These are phyloP conservation scores for Apteryx owenii DNA, from an alignment of 2,113 vertebrate species.

Conservation along the genomic window DNA sequence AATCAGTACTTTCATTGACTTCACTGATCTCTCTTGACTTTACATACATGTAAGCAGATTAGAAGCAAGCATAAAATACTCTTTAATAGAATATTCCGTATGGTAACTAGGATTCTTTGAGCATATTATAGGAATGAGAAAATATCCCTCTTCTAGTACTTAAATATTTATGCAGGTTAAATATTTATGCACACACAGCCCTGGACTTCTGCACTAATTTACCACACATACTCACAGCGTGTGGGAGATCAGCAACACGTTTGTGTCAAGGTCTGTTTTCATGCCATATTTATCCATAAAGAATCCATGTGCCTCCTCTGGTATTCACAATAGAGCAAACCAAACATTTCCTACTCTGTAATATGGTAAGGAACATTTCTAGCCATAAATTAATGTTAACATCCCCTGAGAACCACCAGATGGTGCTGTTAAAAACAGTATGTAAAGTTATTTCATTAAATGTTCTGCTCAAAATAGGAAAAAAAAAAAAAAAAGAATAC, in stretches of 20 bases:
- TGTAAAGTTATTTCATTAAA: not conserved
- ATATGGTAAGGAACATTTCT: not conserved
- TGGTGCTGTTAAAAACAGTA: slow-evolving; percentile 38
- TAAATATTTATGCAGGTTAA: slow-evolving; percentile 42
- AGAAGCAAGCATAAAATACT: slow-evolving; percentile 30
- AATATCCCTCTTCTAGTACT: not conserved
- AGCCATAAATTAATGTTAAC: not conserved
- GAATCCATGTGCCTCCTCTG: not conserved
- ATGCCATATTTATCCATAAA: not conserved
- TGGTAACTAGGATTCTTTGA: slow-evolving; percentile 24
- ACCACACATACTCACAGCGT: not conserved
- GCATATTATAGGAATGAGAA: slow-evolving; percentile 5
- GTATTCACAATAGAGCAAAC: not conserved
- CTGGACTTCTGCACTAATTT: not conserved
- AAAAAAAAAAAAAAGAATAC: not conserved
- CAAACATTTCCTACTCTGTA: not conserved
- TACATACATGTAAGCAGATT: slow-evolving; percentile 33
- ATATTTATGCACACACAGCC: not conserved
- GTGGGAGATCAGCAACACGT: not conserved
- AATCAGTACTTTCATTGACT: not conserved
- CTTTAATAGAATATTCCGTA: slow-evolving; percentile 14
- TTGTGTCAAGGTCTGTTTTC: not conserved
- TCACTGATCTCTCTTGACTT: slow-evolving; percentile 34
- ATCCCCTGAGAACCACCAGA: slow-evolving; percentile 5
- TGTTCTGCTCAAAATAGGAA: too few species aligned